A percentile compares a stretch with the other conserved stretches of the same genome.
Conservation (phyloP, 2,888 invertebrate species). For the Apotomis betuletana region DNA sequence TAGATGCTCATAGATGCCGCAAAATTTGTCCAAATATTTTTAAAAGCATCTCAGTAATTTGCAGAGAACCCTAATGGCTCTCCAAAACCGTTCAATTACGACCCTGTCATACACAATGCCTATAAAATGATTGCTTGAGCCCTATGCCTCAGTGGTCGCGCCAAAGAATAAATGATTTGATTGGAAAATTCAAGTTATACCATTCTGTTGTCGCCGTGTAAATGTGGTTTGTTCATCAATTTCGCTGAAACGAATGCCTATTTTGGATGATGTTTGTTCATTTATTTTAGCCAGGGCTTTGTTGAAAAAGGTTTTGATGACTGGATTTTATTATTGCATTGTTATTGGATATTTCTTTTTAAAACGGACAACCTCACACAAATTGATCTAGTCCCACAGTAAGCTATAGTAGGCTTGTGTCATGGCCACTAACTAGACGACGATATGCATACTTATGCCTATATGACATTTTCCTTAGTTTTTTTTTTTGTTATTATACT, state of each 20-base stretch:
- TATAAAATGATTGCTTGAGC: conserved; percentile 43
- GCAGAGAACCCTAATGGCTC: conserved; percentile 53
- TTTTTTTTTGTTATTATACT: too few species aligned
- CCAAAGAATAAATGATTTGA: conserved; percentile 34
- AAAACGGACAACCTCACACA: too few species aligned
- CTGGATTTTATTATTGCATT: too few species aligned
- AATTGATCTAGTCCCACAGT: too few species aligned
- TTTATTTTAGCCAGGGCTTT: too few species aligned
- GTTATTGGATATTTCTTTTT: too few species aligned
- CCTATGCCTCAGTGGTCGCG: conserved; percentile 23
- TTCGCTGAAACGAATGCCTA: neutral
- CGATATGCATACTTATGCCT: too few species aligned
- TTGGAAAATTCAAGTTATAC: conserved; percentile 26
- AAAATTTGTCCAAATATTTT: neutral
- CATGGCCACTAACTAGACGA: too few species aligned
- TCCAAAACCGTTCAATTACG: conserved; percentile 69
- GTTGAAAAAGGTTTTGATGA: too few species aligned
- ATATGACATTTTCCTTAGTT: too few species aligned
- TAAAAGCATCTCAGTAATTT: conserved; percentile 17
- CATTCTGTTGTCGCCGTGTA: conserved; percentile 7
- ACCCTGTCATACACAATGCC: conserved; percentile 64
- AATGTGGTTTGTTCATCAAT: conserved; percentile 28
- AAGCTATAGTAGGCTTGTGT: too few species aligned
- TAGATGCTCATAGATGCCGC: neutral
- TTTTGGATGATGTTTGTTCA: neutral